Base-by-base conservation (phyloP, 2,113 vertebrate species). In the Alexandromys fortis region DNA sequence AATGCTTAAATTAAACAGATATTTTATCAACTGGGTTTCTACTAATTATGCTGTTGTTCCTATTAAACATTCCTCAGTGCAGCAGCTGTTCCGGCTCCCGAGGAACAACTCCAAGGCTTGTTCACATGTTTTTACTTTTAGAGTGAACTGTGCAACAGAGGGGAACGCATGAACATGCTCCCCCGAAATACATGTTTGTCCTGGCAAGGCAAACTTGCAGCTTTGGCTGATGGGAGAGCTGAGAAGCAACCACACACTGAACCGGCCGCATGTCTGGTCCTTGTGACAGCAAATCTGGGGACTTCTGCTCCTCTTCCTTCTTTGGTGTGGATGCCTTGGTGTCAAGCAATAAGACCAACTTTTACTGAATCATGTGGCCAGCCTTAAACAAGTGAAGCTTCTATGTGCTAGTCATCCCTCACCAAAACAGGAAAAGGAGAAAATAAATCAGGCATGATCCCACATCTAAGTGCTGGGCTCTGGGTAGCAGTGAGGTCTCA, bases 1-100 rank as follows among this genome's bases (percentile, higher is more conserved):
- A 96, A 87, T 96, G 96, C 91, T 95, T 94, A 96, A 97, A 96
- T 96, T 94, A 97, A 97, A 96, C 45, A 97, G 86, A 94, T 97
- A 97, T 95, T 97, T 97, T 92, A 96, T 96, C 96, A 96, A 78
- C 94, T 47, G 35, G 86, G 89, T 81, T 96, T 76, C 95, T 96
- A 81, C 91, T 97, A 97, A 97, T 95, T 96, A 96, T 24, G 11
- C 91, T 77, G 24, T 81, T 92, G 82, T 21, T 82, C 65, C 92
- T 91, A 96, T 90, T 96, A 94, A 97, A 91, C 96, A 97, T 96
- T 88, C 86, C 61, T 92, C 93, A 79, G 38, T 72, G 1, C 4
- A 52, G 75, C 70, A 86, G 92, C 91, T 95, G 76, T 45, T 95
- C 75, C 17, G 28, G 58, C 72, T 96, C 85, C 95, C 13, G 5